Conservation (phyloP, 2,888 invertebrate genomes). For the Asteroscopus sphinx region DNA sequence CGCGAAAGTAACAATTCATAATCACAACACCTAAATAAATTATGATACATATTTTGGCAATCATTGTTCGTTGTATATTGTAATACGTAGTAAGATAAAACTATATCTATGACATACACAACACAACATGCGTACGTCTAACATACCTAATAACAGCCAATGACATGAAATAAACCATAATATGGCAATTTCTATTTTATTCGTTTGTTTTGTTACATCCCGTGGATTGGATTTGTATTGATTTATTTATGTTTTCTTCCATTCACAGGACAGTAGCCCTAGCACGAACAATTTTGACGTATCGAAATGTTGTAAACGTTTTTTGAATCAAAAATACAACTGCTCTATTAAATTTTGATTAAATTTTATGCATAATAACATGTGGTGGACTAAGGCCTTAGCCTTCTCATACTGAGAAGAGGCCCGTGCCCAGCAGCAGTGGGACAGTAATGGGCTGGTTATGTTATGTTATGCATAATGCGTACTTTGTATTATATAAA, state of each 20-base stretch:
- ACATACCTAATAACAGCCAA: background rate
- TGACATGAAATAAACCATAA: background rate
- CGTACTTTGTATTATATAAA: too few species aligned
- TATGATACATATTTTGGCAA: slow-evolving; percentile 12
- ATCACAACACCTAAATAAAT: slow-evolving; percentile 16
- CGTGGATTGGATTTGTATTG: slow-evolving; percentile 2
- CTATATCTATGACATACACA: background rate
- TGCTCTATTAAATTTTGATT: too few species aligned
- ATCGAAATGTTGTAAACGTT: too few species aligned
- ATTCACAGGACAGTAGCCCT: too few species aligned
- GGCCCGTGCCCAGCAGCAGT: too few species aligned
- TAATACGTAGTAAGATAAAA: slow-evolving; percentile 3
- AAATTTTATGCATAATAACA: too few species aligned
- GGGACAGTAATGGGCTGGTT: too few species aligned
- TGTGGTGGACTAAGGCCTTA: too few species aligned
- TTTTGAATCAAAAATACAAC: too few species aligned
- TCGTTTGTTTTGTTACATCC: slow-evolving; percentile 5
- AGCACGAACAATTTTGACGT: too few species aligned
- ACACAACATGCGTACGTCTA: background rate
- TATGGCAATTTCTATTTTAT: slow-evolving; percentile 12
- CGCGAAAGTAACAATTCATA: slow-evolving; percentile 21
- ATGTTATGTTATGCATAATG: too few species aligned
- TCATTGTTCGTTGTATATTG: slow-evolving; percentile 24
- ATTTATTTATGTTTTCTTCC: slow-evolving; percentile 1
- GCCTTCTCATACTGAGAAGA: too few species aligned